Evolutionary conservation across 1,140 invertebrate species (phyloP).

Genomic region (Saccostrea echinata): DNA sequence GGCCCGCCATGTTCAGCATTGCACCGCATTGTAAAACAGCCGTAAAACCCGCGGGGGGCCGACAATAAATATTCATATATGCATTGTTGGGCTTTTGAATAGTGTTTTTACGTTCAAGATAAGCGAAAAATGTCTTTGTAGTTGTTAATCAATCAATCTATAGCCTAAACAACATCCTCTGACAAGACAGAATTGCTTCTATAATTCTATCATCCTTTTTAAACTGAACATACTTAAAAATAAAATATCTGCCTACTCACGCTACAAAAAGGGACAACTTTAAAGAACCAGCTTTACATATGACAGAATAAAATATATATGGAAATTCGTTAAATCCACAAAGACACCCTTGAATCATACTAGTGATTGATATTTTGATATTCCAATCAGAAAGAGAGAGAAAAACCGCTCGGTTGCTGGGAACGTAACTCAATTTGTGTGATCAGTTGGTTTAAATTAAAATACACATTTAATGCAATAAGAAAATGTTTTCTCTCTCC

Average conservation of each 20-base stretch:
- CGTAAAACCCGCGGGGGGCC: conserved; percentile 7
- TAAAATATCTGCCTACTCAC: neutral
- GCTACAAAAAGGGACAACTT: neutral
- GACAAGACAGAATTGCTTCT: neutral
- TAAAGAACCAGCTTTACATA: no score
- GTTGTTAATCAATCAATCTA: conserved; percentile 20
- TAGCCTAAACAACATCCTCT: conserved; percentile 6
- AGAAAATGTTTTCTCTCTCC: no score
- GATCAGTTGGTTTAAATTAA: no score
- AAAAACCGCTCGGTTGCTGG: no score
- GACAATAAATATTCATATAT: conserved; percentile 21
- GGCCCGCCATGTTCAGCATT: neutral
- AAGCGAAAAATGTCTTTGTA: conserved; percentile 27
- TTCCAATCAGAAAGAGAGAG: no score
- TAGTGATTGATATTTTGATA: no score
- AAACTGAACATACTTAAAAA: neutral
- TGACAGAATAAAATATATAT: no score
- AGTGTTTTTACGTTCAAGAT: neutral
- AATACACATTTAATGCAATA: no score
- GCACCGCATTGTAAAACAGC: conserved; percentile 11
- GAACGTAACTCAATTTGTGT: no score
- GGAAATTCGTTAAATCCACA: no score
- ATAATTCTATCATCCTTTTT: neutral
- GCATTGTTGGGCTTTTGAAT: conserved; percentile 16
- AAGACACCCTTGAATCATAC: no score